A percentile compares a stretch with the other conserved stretches of the same genome.
Conservation (phyloP, 2,113 vertebrate genomes). For the Gallinago jamesoni region DNA sequence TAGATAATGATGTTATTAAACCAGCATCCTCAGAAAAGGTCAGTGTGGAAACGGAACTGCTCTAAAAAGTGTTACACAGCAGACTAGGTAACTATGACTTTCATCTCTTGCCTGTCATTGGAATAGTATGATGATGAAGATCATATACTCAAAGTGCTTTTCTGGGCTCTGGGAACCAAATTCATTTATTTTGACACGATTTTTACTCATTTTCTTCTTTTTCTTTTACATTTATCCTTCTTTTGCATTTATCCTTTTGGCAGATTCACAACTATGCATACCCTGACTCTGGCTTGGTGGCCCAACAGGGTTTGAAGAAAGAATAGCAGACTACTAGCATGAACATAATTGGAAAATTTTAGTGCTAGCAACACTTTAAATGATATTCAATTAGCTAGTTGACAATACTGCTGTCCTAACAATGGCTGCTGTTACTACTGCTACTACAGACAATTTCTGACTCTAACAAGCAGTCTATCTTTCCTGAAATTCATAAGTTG, state of each 20-base stretch:
- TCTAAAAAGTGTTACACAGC: background rate
- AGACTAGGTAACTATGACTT: conserved; percentile 9
- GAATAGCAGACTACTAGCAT: background rate
- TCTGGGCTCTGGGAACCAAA: background rate
- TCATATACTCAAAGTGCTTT: background rate
- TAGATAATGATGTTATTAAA: background rate
- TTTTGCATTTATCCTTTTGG: background rate
- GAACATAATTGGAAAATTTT: background rate
- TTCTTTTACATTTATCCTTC: background rate
- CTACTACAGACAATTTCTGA: background rate
- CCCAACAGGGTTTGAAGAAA: background rate
- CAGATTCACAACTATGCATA: background rate
- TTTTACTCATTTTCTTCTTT: background rate
- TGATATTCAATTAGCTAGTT: background rate
- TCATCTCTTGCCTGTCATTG: background rate
- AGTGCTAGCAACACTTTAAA: background rate
- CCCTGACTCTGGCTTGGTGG: background rate
- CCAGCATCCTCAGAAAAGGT: background rate
- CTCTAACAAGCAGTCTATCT: background rate
- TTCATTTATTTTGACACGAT: background rate
- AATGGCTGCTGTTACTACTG: background rate
- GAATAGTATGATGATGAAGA: background rate
- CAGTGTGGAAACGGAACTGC: background rate
- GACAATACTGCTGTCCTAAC: background rate
- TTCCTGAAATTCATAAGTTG: background rate